Conservation (phyloP, 1,140 invertebrate genomes). For the Rhizoglyphus robini region DNA sequence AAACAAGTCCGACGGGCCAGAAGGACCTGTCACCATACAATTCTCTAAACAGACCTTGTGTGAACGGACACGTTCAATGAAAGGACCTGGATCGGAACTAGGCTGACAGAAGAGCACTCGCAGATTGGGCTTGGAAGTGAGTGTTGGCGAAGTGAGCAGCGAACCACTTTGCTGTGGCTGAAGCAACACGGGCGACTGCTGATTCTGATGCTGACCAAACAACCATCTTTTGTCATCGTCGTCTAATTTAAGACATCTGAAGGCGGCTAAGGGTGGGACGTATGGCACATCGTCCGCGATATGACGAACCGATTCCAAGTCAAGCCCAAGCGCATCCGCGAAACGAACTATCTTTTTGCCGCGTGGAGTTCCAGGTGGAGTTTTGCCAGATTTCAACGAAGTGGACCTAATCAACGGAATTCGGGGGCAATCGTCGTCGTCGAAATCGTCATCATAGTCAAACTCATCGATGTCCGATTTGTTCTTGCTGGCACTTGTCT, state of each 20-base stretch:
- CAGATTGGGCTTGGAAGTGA: too few species aligned
- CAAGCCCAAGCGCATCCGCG: conserved; percentile 80
- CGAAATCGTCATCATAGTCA: conserved; percentile 9
- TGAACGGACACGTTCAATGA: conserved; percentile 56
- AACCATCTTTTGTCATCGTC: conserved; percentile 9
- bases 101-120: conserved; percentile 57
- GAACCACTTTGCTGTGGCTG: not conserved
- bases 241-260: not conserved
- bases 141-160: not conserved
- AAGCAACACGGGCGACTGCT: not conserved
- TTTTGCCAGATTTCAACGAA: conserved; percentile 60
- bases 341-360: conserved; percentile 88
- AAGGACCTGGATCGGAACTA: conserved; percentile 48
- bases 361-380: conserved; percentile 40
- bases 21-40: conserved; percentile 52
- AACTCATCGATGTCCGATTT: not conserved
- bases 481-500: not conserved
- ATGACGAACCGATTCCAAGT: conserved; percentile 61
- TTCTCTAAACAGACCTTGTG: conserved; percentile 70
- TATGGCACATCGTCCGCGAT: conserved; percentile 55
- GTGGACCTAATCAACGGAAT: conserved; percentile 45
- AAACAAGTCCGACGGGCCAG: conserved; percentile 47
- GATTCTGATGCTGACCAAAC: not conserved
- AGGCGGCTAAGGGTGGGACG: conserved; percentile 60
- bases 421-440: conserved; percentile 12